These are phyloP conservation scores for Shargacucullia verbasci DNA, from an alignment of 2,888 invertebrate genomes.

Conservation along the genomic window DNA sequence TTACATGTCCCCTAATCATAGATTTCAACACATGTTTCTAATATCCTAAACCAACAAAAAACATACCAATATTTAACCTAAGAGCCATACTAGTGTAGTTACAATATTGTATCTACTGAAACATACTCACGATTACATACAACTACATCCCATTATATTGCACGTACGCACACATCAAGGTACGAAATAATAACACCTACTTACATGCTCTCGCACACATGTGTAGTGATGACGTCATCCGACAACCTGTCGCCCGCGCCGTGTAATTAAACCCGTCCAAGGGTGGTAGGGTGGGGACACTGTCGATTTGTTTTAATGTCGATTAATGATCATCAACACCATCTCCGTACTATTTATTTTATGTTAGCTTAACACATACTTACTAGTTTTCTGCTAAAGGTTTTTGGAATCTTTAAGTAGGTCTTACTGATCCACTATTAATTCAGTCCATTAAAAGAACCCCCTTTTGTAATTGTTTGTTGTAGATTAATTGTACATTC, in stretches of 20 bases:
- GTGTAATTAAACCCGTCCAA: constrained; percentile 87
- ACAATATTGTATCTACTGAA: constrained; percentile 35
- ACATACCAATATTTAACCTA: constrained; percentile 11
- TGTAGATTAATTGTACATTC: too few species aligned
- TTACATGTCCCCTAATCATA: too few species aligned
- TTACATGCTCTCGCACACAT: constrained; percentile 57
- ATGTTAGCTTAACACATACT: too few species aligned
- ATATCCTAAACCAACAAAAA: constrained; percentile 17
- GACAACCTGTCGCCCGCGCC: constrained; percentile 88
- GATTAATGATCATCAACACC: constrained; percentile 13
- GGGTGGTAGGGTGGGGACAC: constrained; percentile 67
- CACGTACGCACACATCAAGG: constrained; percentile 47
- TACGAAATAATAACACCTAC: constrained; percentile 56
- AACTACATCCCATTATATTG: constrained; percentile 41
- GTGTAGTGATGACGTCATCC: constrained; percentile 85
- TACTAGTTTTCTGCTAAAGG: too few species aligned
- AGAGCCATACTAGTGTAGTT: constrained; percentile 21
- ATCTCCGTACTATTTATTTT: too few species aligned
- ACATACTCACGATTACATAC: constrained; percentile 17
- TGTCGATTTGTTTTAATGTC: constrained; percentile 56
- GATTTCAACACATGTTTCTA: constrained; percentile 26
- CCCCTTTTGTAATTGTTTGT: too few species aligned
- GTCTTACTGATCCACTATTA: too few species aligned
- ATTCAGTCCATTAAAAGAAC: too few species aligned
- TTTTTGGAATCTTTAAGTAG: too few species aligned